These are phyloP conservation scores for Drosophila meridionalis DNA, from an alignment of 2,888 invertebrate species.

Conservation along the genomic window DNA sequence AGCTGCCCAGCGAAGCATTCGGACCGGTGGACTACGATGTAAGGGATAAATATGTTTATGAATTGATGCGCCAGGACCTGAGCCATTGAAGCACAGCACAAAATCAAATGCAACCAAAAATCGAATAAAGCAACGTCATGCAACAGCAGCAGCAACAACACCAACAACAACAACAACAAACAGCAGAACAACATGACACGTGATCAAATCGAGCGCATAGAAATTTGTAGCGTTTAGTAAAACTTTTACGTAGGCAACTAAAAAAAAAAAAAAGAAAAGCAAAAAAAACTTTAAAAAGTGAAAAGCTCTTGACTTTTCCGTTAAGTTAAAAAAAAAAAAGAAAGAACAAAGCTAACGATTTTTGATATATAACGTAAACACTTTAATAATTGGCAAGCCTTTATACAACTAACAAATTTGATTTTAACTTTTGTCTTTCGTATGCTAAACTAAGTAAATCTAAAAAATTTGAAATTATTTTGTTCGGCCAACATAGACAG, in stretches of 20 bases:
- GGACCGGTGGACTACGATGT: slow-evolving; percentile 82
- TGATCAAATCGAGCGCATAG: slow-evolving; percentile 70
- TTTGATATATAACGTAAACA: slow-evolving; percentile 39
- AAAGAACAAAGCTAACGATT: slow-evolving; percentile 25
- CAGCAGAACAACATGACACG: slow-evolving; percentile 59
- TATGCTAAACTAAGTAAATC: slow-evolving; percentile 42
- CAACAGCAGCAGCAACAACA: slow-evolving; percentile 6
- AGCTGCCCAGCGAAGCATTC: slow-evolving; percentile 80
- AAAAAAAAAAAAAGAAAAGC: background rate
- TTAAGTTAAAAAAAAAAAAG: slow-evolving; percentile 14
- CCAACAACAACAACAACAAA: slow-evolving; percentile 45
- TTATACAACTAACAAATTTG: slow-evolving; percentile 51
- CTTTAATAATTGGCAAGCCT: slow-evolving; percentile 62
- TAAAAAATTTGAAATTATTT: slow-evolving; percentile 34
- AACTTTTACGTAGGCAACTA: slow-evolving; percentile 38
- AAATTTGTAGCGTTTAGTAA: slow-evolving; percentile 66
- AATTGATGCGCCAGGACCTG: slow-evolving; percentile 83
- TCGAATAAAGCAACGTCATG: slow-evolving; percentile 51
- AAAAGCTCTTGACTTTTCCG: slow-evolving; percentile 31
- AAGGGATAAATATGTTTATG: slow-evolving; percentile 84
- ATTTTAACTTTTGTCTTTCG: slow-evolving; percentile 38
- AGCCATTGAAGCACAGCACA: slow-evolving; percentile 59
- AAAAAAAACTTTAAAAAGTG: background rate
- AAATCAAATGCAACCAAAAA: slow-evolving; percentile 40
- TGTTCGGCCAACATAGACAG: slow-evolving; percentile 46